Base-by-base conservation (phyloP, 2,113 vertebrate species). In the Thunnus thynnus region DNA sequence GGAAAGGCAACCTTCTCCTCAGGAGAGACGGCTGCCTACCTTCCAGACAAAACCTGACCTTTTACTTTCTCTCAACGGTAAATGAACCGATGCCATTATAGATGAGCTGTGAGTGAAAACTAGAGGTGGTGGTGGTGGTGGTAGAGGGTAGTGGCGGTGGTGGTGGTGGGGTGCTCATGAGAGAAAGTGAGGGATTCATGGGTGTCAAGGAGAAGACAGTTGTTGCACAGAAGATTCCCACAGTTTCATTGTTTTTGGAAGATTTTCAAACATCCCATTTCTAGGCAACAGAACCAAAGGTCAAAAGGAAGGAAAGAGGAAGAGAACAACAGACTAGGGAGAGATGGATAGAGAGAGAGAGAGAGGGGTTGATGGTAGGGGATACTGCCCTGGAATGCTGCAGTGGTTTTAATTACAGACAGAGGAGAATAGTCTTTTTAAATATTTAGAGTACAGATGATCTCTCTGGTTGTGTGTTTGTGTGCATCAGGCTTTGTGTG, bases 391-490 rank as follows among this genome's bases (percentile, higher is more conserved):
- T 77, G 83, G 83, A 92, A 90, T 90, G 80, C 82, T 88, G 87
- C 72, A 78, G 82, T 86, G 81, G 90, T 92, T 94, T 93, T 95
- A 94, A 94, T 94, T 93, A 91, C 93, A 93, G 86, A 83, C 78
- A 83, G 80, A 86, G 80, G 75, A 30, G 27, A 89, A 89, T 85
- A 82, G 82, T 82, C 90, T 93, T 89, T 93, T 95, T 92, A 94
- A 95, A 94, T 94, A 94, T 95, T 95, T 95, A 93, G 73, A 92
- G 83, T 83, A 75, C 73, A 90, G 81, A 90, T 88, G 82, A 86
- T 83, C 88, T 78, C 68, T 73, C 68, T 83, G 69, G 85, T 66
- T 72, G 75, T 52, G 82, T 83, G 79, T 84, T 61, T 83, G 86
- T 74, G 79, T 87, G 85, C 68, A 52, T 56, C 68, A 69, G 74